Base-by-base conservation (phyloP, 2,888 invertebrate genomes). In the Amphipyra tragopoginis region DNA sequence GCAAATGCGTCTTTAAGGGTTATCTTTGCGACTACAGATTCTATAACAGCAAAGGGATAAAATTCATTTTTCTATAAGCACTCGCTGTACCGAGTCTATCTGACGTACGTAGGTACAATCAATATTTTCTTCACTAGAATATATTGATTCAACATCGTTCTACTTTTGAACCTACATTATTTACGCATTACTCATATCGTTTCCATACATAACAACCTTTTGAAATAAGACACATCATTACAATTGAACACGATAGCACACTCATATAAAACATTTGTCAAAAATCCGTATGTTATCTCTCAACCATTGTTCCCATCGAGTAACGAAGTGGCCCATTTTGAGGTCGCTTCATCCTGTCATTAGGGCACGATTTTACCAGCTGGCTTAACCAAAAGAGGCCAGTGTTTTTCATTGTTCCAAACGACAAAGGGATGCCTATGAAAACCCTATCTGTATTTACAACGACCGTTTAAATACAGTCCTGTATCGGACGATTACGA, bases 391-490 rank as follows among this genome's bases (percentile, higher is more conserved):
- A 72, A 79, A 78, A 76, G 70, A 70, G 70, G 65, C 52, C 68
- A 72, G 68, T 74, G 68, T 72, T 73, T 81, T 81, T 80, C 80
- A 83, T 83, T 80, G 79, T 80, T 80, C 67, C 43, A 69, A 77
- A 72, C 70, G 73, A 75, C 70, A 78, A 80, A 70, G 75, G 66
- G 75, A 65, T 75, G 49, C 66, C 65, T 67, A 65, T 64, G 71
- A 71, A 75, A 82, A 80, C 75, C 72, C 79, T 77, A 77, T 85
- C 82, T 82, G 78, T 84, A 80, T 80, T 79, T 77, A 83, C 81
- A 82, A 82, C 71, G 77, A 73, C 74, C 79, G 67, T 79, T 86
- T 80, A 79, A 84, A 84, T 82, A 79, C 71, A 74, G 65, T 69
- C 61, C 75, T 75, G 69, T 84, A 81, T 79, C 75, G 62, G 57